Evolutionary conservation across 2,113 vertebrate genomes (phyloP).

Genomic region (Odobenus rosmarus): DNA sequence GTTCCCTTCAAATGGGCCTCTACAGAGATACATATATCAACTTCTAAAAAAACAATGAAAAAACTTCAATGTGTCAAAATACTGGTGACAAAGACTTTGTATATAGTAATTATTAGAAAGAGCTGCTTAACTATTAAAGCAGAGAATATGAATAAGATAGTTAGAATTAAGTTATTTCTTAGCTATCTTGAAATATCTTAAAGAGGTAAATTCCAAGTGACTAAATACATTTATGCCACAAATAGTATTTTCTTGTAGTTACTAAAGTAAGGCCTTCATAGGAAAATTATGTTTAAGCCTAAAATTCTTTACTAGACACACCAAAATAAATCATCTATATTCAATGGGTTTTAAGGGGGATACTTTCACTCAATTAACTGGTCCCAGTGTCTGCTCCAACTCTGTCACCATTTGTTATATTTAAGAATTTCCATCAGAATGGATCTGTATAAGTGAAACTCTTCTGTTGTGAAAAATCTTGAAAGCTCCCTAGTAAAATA

Average conservation of each 20-base stretch:
- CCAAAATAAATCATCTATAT: not conserved
- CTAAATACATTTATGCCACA: not conserved
- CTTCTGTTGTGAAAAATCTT: conserved; percentile 19
- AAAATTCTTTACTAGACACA: conserved; percentile 33
- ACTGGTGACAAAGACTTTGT: not conserved
- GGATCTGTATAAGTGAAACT: not conserved
- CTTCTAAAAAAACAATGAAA: conserved; percentile 31
- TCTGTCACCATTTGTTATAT: not conserved
- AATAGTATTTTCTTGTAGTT: conserved; percentile 39
- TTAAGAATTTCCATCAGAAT: conserved; percentile 8
- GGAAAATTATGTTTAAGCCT: not conserved
- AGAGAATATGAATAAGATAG: not conserved
- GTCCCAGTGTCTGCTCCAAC: not conserved
- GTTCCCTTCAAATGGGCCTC: not conserved
- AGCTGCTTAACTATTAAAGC: not conserved
- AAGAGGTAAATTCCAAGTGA: conserved; percentile 39
- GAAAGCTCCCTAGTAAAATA: not conserved
- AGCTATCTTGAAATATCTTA: conserved; percentile 7
- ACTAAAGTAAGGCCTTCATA: not conserved
- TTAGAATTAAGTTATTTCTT: conserved; percentile 18
- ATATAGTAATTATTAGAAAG: conserved; percentile 25
- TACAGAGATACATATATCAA: not conserved
- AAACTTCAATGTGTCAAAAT: not conserved
- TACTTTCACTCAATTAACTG: not conserved
- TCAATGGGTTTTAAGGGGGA: not conserved